phyloP scores from a whole-genome alignment of 1,140 invertebrate species.

The Macrobrachium rosenbergii region DNA sequence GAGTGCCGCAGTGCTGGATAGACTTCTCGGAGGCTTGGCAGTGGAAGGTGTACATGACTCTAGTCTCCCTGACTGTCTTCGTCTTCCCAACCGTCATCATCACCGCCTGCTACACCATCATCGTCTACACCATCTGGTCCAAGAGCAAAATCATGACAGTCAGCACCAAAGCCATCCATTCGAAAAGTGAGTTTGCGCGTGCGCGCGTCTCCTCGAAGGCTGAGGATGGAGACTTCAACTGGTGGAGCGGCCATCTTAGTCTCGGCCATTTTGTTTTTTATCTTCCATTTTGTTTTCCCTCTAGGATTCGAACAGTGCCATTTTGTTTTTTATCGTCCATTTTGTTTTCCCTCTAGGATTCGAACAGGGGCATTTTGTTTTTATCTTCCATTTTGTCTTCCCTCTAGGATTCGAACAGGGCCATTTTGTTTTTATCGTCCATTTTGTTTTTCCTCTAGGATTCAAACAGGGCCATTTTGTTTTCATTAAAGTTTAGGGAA shows the following conservation, averaged over 20 bases:
- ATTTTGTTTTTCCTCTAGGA: too few species aligned
- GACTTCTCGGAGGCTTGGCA: constrained; percentile 80
- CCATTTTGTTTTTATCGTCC: too few species aligned
- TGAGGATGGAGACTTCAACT: neutral
- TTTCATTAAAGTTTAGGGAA: too few species aligned
- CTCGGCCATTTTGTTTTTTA: neutral
- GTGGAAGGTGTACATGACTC: constrained; percentile 92
- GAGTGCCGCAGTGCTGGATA: constrained; percentile 88
- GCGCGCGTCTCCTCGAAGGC: neutral
- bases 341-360: neutral
- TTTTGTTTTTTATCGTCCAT: too few species aligned
- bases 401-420: too few species aligned
- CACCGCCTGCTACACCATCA: constrained; percentile 89
- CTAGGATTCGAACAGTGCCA: neutral
- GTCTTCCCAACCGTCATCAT: constrained; percentile 91
- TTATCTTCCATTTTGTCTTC: too few species aligned
- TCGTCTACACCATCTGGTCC: constrained; percentile 93
- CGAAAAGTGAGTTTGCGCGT: constrained; percentile 33
- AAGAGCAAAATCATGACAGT: constrained; percentile 73
- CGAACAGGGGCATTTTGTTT: neutral
- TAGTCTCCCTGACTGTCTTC: constrained; percentile 87
- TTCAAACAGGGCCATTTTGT: too few species aligned
- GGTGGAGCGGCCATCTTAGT: neutral
- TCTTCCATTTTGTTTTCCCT: neutral
- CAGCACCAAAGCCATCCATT: constrained; percentile 26